These are phyloP conservation scores for Pseudomyrmex gracilis DNA, from an alignment of 1,140 invertebrate genomes.

Conservation along the genomic window DNA sequence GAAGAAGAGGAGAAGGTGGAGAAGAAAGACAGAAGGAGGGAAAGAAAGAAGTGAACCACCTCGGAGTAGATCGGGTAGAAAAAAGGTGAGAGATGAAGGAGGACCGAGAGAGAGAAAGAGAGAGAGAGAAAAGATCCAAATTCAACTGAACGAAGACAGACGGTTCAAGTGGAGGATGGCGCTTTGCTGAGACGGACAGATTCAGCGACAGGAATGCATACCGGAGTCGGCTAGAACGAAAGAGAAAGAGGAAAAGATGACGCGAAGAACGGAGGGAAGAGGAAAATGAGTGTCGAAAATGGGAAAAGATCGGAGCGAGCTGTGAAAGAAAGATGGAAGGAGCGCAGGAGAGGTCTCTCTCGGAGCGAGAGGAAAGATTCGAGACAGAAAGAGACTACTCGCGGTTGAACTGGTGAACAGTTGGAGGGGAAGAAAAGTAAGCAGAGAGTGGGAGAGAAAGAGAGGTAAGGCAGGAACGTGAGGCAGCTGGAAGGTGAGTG, in stretches of 20 bases:
- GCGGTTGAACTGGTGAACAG: slow-evolving; percentile 45
- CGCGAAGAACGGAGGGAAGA: slow-evolving; percentile 2
- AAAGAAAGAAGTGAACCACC: not conserved
- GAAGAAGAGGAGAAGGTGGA: not conserved
- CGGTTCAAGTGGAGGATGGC: slow-evolving; percentile 11
- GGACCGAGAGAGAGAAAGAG: not conserved
- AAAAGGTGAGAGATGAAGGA: not conserved
- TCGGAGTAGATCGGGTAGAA: not conserved
- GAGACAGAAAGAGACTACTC: slow-evolving; percentile 23
- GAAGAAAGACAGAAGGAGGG: not conserved
- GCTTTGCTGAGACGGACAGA: slow-evolving; percentile 30
- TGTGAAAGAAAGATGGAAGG: slow-evolving; percentile 22
- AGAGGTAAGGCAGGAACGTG: slow-evolving; percentile 68
- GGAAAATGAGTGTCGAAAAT: slow-evolving; percentile 23
- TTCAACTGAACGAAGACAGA: slow-evolving; percentile 43
- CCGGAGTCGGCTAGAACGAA: slow-evolving; percentile 10
- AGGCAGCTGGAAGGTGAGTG: slow-evolving; percentile 60
- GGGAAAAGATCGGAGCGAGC: slow-evolving; percentile 18
- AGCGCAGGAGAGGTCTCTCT: not conserved
- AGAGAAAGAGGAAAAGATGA: not conserved
- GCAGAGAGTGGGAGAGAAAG: slow-evolving; percentile 38
- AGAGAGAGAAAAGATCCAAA: slow-evolving; percentile 31
- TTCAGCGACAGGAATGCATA: slow-evolving; percentile 49
- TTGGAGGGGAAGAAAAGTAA: slow-evolving; percentile 57
- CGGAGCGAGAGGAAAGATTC: slow-evolving; percentile 21